These are phyloP conservation scores for Apodemia hepburni DNA, from an alignment of 2,888 invertebrate species.

Conservation along the genomic window DNA sequence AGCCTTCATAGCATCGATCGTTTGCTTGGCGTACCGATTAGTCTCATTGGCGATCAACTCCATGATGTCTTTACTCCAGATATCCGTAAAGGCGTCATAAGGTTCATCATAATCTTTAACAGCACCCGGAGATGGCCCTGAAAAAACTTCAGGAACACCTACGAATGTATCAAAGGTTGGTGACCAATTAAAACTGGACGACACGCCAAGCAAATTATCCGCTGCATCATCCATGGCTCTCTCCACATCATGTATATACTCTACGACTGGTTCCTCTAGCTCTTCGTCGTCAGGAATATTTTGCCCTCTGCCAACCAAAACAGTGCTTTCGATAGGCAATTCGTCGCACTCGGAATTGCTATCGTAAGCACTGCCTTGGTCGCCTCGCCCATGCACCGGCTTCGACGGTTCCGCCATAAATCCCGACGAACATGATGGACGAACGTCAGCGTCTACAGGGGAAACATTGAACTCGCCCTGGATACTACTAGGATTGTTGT, in stretches of 20 bases:
- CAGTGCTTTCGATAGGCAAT: background rate
- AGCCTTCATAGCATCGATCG: conserved; percentile 6
- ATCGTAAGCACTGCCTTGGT: conserved; percentile 14
- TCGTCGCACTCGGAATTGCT: conserved; percentile 7
- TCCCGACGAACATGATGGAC: conserved; percentile 8
- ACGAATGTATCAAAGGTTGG: background rate
- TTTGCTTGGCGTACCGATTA: background rate
- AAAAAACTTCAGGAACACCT: conserved; percentile 1
- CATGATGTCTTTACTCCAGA: conserved; percentile 6
- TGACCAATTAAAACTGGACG: conserved; percentile 3
- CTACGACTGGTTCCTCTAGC: background rate
- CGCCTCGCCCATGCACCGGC: background rate
- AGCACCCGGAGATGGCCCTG: background rate
- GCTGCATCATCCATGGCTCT: conserved; percentile 4
- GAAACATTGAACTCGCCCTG: background rate
- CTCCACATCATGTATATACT: background rate
- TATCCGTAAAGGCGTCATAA: conserved; percentile 2
- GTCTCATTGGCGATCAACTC: background rate
- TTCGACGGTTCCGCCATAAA: background rate
- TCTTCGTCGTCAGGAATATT: conserved; percentile 9
- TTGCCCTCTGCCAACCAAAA: background rate
- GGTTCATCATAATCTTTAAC: background rate
- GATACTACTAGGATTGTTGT: background rate
- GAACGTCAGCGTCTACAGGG: background rate
- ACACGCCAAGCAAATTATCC: background rate